Base-by-base conservation (phyloP, 1,140 invertebrate genomes). In the Drosophila teissieri region DNA sequence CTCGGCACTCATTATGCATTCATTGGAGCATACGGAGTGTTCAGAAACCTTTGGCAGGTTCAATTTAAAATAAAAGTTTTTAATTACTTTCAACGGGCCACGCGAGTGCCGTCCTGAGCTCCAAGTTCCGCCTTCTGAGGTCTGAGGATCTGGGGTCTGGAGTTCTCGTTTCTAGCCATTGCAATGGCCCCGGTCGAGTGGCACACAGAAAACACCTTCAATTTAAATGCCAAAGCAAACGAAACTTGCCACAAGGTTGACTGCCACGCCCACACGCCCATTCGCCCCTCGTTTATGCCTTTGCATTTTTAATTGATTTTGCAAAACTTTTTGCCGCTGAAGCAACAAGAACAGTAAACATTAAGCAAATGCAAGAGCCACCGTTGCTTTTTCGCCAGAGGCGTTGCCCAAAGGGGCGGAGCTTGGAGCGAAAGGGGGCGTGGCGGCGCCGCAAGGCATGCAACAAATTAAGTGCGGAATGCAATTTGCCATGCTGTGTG, bases 391-490 rank as follows among this genome's bases (percentile, higher is more conserved):
- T 64, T 65, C 61, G 24, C 36, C 57, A 27, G 27, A 19, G 60
- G 37, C 22, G 24, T 36, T 40, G 52, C 22, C 8, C 37, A 58
- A 58, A 53, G 10, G n/a, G 57, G 55, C 12, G 27, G 27, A 3
- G 19, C 19, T 24, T 36, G 56, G n/a, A 6, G 31, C 31, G 14
- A 15, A 56, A 36, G 40, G 56, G 44, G 40, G 68, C 53, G 52
- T 36, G 56, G 53, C 53, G 49, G 34, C 53, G 42, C 83, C 65
- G 40, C 74, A 82, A 74, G 80, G 83, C 76, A 88, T 76, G 70
- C 74, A 79, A 76, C 79, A 88, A 88, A 88, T 86, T 86, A 79
- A 86, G 79, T 67, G 58, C 37, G 78, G 78, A 86, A 88, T 86
- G 82, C 75, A 86, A 74, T 78, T 78, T 57, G 37, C 49, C 49